phyloP scores from a whole-genome alignment of 2,113 vertebrate genomes.

The Bettongia penicillata region DNA sequence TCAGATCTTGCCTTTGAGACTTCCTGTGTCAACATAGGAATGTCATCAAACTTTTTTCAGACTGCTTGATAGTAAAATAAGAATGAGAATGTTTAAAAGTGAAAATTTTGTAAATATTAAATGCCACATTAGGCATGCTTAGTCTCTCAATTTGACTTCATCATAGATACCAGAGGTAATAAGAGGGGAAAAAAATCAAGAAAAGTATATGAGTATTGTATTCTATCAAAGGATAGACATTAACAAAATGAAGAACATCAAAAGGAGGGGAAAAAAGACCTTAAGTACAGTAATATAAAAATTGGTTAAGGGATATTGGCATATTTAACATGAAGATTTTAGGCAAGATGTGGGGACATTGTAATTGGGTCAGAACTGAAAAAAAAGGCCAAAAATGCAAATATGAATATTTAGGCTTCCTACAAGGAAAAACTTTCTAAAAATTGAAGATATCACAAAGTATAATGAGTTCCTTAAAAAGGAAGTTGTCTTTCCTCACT shows the following conservation, averaged over 20 bases:
- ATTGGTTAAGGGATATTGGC: neutral
- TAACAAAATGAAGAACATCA: neutral
- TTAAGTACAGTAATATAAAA: neutral
- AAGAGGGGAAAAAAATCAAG: neutral
- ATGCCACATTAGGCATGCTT: neutral
- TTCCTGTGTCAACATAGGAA: neutral
- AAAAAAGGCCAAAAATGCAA: neutral
- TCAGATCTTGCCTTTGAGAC: neutral
- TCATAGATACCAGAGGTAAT: neutral
- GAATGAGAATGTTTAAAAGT: neutral
- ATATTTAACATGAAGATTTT: neutral
- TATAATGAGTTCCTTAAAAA: neutral
- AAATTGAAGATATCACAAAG: neutral
- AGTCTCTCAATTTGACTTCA: neutral
- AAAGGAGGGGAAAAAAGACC: neutral
- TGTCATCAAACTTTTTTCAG: neutral
- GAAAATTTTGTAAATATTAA: neutral
- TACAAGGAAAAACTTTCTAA: neutral
- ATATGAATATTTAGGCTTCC: neutral
- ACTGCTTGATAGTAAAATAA: neutral
- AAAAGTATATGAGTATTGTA: neutral
- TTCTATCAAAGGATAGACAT: neutral
- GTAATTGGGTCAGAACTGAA: neutral
- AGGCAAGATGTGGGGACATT: neutral
- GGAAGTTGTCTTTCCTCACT: neutral